Conservation (phyloP, 2,888 invertebrate genomes). For the Drosophila demipolita region DNA sequence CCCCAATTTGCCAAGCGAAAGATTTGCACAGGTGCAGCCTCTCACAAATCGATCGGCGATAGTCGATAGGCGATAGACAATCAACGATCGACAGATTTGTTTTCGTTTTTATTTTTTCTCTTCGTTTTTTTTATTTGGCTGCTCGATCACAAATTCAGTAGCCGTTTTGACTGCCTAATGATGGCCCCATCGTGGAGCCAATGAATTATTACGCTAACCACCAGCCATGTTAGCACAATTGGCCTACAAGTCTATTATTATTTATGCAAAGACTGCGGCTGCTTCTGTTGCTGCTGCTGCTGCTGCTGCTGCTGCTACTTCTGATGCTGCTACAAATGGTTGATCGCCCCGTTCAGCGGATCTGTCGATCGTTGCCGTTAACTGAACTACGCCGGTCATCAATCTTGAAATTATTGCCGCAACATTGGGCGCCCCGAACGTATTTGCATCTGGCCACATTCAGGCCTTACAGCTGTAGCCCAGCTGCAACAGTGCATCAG, state of each 20-base stretch:
- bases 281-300: conserved; percentile 60
- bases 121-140: conserved; percentile 42
- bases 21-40: conserved; percentile 63
- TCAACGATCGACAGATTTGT: neutral
- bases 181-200: conserved; percentile 61
- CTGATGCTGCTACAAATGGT: conserved; percentile 34
- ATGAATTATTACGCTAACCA: conserved; percentile 79
- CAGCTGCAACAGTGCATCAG: conserved; percentile 2
- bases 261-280: conserved; percentile 69
- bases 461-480: conserved; percentile 15
- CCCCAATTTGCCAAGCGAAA: conserved; percentile 76
- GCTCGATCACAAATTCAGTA: conserved; percentile 72
- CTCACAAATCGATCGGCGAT: conserved; percentile 42
- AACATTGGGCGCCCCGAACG: conserved; percentile 54
- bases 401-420: conserved; percentile 79
- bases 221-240: conserved; percentile 79
- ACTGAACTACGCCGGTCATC: conserved; percentile 75
- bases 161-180: conserved; percentile 79
- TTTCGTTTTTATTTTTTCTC: conserved; percentile 7
- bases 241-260: conserved; percentile 79
- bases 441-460: conserved; percentile 61
- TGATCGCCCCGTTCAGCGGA: conserved; percentile 55
- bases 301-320: conserved; percentile 53
- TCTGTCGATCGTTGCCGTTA: conserved; percentile 69
- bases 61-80: conserved; percentile 22